These are phyloP conservation scores for Dryas iulia DNA, from an alignment of 1,140 invertebrate genomes.

Conservation along the genomic window DNA sequence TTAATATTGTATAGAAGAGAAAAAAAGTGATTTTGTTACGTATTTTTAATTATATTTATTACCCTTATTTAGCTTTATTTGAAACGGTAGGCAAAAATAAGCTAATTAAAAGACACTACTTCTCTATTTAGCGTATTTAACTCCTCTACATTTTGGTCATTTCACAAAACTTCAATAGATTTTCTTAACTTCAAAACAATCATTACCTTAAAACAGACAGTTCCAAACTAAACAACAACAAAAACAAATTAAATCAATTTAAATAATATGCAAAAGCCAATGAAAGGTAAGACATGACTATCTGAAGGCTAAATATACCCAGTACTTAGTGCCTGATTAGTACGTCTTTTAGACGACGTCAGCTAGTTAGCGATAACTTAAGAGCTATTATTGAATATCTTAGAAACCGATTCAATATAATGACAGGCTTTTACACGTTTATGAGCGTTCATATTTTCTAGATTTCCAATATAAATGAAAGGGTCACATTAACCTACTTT, in stretches of 20 bases:
- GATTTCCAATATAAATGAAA: slow-evolving; percentile 19
- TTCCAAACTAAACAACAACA: too few relatives aligned
- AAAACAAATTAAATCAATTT: neutral
- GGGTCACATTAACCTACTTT: slow-evolving; percentile 5
- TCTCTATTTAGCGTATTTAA: too few relatives aligned
- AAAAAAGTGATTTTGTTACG: too few relatives aligned
- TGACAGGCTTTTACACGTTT: slow-evolving; percentile 26
- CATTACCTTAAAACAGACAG: too few relatives aligned
- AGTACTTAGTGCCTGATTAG: slow-evolving; percentile 2
- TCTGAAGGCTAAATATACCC: neutral
- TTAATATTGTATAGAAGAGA: too few relatives aligned
- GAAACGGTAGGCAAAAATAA: too few relatives aligned
- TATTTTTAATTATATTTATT: too few relatives aligned
- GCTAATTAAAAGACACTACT: too few relatives aligned
- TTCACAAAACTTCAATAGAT: too few relatives aligned
- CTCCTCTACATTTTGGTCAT: too few relatives aligned
- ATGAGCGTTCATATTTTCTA: slow-evolving; percentile 7
- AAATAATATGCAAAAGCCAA: neutral
- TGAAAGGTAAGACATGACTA: neutral
- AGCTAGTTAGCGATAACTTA: slow-evolving; percentile 2
- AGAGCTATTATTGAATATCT: neutral
- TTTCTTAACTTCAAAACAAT: too few relatives aligned
- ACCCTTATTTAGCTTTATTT: too few relatives aligned
- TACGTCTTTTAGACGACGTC: neutral
- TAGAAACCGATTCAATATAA: slow-evolving; percentile 22